Conservation (phyloP, 1,140 invertebrate genomes). For the Neodiprion fabricii region DNA sequence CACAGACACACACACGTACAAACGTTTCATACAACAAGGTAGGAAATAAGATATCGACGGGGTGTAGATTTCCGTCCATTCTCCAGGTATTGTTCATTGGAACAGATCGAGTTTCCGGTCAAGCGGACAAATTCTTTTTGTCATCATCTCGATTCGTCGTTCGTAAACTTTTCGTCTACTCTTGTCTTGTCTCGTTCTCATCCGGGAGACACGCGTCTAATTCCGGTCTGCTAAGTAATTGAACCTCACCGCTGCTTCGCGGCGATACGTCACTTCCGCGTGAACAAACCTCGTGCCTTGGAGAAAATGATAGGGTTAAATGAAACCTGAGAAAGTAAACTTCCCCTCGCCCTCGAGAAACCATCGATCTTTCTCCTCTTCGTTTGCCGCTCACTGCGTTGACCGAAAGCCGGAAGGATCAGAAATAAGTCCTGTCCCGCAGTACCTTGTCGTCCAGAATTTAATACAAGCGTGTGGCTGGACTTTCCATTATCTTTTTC, state of each 20-base stretch:
- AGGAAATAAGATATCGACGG: no score
- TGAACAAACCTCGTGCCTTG: background rate
- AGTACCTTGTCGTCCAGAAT: no score
- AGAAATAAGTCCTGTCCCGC: no score
- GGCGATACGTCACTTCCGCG: background rate
- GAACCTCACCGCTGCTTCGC: background rate
- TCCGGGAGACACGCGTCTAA: background rate
- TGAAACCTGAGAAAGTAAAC: background rate
- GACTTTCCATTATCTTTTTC: constrained; percentile 8
- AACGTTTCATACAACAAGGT: no score
- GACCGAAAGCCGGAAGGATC: no score
- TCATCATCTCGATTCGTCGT: background rate
- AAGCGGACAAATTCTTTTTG: background rate
- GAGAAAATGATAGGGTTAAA: background rate
- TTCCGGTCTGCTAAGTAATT: constrained; percentile 1
- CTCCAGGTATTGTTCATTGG: no score
- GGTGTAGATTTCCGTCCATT: no score
- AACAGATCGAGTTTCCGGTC: background rate
- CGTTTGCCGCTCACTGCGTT: no score
- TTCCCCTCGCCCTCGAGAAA: background rate
- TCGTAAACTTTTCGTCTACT: background rate
- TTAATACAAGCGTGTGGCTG: no score
- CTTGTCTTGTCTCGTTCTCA: background rate
- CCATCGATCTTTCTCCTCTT: background rate
- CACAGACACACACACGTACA: no score